These are phyloP conservation scores for Amiota minor DNA, from an alignment of 2,888 invertebrate genomes.

Conservation along the genomic window DNA sequence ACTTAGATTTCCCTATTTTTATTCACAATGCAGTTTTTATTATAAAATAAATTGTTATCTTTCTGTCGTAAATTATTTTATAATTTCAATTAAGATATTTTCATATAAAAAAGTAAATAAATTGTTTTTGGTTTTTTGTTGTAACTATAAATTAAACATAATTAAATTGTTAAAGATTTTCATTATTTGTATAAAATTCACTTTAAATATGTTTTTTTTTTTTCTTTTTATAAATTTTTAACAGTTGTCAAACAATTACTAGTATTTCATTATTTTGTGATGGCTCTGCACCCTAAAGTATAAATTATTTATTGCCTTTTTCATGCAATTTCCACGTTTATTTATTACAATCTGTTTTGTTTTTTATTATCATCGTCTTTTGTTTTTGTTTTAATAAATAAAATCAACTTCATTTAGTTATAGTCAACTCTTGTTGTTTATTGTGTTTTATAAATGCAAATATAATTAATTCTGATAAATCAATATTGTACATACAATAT, in stretches of 20 bases:
- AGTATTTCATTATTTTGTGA: background rate
- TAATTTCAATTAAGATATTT: background rate
- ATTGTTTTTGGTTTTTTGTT: background rate
- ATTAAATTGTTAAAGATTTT: background rate
- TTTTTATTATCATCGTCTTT: background rate
- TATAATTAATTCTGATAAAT: background rate
- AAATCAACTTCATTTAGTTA: background rate
- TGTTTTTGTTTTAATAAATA: background rate
- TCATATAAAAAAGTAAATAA: background rate
- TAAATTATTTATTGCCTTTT: background rate
- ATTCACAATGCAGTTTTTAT: no score
- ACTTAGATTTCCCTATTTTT: no score
- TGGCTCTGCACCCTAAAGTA: background rate
- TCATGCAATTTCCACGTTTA: background rate
- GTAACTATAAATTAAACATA: background rate
- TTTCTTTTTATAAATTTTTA: conserved; percentile 1
- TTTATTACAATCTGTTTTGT: background rate
- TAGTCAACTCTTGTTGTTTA: background rate
- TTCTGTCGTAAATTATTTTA: background rate
- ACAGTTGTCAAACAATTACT: background rate
- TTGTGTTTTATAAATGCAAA: conserved; percentile 9
- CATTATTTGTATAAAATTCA: background rate
- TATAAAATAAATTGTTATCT: no score
- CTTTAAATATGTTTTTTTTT: background rate
- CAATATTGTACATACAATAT: no score